Evolutionary conservation across 2,797 vertebrate species (phyloP), one percentile per base, ranked within the genome.

Genomic region (Schizothorax lantsangensis): DNA sequence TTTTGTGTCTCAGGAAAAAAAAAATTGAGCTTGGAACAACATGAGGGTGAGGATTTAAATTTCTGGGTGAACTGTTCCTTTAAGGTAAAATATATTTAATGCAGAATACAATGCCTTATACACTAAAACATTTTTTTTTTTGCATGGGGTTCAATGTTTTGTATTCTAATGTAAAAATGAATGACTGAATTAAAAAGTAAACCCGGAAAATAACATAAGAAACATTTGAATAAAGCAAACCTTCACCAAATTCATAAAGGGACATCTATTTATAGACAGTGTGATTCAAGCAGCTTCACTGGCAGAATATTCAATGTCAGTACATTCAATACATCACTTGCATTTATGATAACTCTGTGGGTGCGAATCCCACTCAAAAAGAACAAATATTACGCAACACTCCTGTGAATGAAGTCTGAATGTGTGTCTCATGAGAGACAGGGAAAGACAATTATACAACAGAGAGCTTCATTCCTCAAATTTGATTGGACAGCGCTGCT

Each of bases 341-440:
- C 33, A 85, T 82, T 85, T 81, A 64, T 45, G 54, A 68, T 43
- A 36, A 72, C 54, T n/a, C 64, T n/a, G 77, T 77, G 87, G 74
- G 68, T 83, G 78, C 78, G 36, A 80, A 68, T 66, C 84, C 87
- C 85, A 89, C 87, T 84, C 82, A 79, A 45, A 79, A 45, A n/a
- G 8, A 21, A 57, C 49, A 86, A 75, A 86, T 21, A 82, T 84
- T 85, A 81, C 23, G 36, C 74, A 88, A 88, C 64, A 88, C 75
- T 64, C 45, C 19, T 19, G 23, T 83, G 68, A 54, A 77, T 81
- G 75, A 66, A 77, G 52, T 59, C 21, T 72, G 75, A 57, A 57
- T 66, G 45, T 12, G 33, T 7, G 49, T 54, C 43, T 23, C 36
- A 49, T 62, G 54, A 21, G 81, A 77, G 36, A 72, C 4, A 21